Evolutionary conservation across 2,888 invertebrate genomes (phyloP).

Genomic region (Thyatira batis): DNA sequence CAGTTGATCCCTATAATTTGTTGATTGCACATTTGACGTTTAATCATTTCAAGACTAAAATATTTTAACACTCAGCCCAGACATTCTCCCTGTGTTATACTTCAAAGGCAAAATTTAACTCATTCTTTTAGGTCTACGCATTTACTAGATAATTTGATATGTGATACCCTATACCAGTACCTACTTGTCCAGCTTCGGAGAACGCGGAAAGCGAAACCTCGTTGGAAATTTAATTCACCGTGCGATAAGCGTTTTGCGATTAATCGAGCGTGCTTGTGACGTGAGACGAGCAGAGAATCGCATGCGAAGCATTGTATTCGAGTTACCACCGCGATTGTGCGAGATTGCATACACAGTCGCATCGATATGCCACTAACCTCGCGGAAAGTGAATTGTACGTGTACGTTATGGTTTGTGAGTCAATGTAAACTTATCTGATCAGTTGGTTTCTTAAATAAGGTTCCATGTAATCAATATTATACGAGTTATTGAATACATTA

Average conservation of each 20-base stretch:
- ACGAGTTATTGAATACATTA: not conserved
- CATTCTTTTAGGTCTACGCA: not conserved
- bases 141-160: constrained; percentile 22
- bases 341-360: constrained; percentile 17
- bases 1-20: no score
- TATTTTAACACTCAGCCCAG: no score
- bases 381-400: constrained; percentile 1
- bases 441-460: not conserved
- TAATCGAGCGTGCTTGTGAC: constrained; percentile 44
- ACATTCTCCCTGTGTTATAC: no score
- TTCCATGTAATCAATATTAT: not conserved
- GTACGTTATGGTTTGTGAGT: not conserved
- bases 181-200: constrained; percentile 41
- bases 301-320: constrained; percentile 31
- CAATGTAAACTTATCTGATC: not conserved
- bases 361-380: constrained; percentile 7
- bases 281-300: constrained; percentile 35
- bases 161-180: constrained; percentile 6
- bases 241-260: constrained; percentile 37
- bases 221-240: constrained; percentile 40
- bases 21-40: not conserved
- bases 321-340: constrained; percentile 22
- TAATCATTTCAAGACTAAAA: constrained; percentile 1
- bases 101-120: not conserved
- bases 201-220: constrained; percentile 41